A percentile compares a stretch with the other conserved stretches of the same genome.
phyloP scores from a whole-genome alignment of 2,888 invertebrate genomes.

The Drosophila setosimentum region DNA sequence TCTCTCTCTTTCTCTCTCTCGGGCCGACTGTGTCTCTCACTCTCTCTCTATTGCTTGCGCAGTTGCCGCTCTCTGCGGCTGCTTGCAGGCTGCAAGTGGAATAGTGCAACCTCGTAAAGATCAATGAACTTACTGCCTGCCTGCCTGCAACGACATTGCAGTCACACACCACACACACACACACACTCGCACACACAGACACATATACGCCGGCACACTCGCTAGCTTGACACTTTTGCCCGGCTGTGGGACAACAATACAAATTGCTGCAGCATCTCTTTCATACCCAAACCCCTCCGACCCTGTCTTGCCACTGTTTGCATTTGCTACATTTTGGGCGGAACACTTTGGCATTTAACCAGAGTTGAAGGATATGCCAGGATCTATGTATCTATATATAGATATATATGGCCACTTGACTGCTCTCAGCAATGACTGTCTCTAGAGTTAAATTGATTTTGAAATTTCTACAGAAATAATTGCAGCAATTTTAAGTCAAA shows the following conservation, averaged over 20 bases:
- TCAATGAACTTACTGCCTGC: constrained; percentile 65
- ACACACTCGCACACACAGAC: constrained; percentile 12
- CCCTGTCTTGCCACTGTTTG: constrained; percentile 2
- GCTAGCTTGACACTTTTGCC: constrained; percentile 38
- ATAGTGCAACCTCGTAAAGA: constrained; percentile 45
- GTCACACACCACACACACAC: constrained; percentile 24
- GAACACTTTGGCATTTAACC: constrained; percentile 68
- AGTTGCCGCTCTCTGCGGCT: constrained; percentile 33
- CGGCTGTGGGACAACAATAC: constrained; percentile 56
- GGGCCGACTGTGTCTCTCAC: neutral
- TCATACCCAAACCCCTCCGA: neutral
- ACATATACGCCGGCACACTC: constrained; percentile 9
- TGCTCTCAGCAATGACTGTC: neutral
- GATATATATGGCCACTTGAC: constrained; percentile 11
- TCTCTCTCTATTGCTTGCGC: constrained; percentile 15
- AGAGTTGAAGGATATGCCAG: constrained; percentile 69
- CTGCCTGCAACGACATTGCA: constrained; percentile 71
- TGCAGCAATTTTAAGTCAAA: neutral
- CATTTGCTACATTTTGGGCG: constrained; percentile 42
- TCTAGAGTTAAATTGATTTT: neutral
- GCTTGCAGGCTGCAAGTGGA: constrained; percentile 66
- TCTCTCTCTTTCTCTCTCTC: neutral
- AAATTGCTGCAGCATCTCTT: constrained; percentile 23
- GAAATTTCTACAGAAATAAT: constrained; percentile 16
- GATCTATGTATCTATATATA: neutral